phyloP scores from a whole-genome alignment of 1,140 invertebrate species.

The Nymphalis io region DNA sequence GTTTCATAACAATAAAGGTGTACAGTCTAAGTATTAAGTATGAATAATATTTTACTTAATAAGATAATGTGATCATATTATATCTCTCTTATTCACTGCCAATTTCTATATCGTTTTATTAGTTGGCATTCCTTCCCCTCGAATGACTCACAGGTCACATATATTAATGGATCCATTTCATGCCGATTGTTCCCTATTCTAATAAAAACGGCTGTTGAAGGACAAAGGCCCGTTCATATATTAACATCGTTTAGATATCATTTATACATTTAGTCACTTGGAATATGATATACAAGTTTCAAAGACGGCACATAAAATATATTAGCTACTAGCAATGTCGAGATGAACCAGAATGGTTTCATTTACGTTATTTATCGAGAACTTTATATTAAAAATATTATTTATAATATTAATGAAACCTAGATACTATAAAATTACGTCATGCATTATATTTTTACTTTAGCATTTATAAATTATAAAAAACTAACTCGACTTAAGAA shows the following conservation, averaged over 20 bases:
- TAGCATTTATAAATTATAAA: too few species aligned
- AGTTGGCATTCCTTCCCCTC: slow-evolving; percentile 38
- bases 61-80: slow-evolving; percentile 16
- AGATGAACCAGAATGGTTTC: too few species aligned
- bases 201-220: slow-evolving; percentile 31
- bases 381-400: too few species aligned
- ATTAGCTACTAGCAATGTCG: too few species aligned
- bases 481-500: background rate
- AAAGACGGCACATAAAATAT: too few species aligned
- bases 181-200: slow-evolving; percentile 33
- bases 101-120: slow-evolving; percentile 39
- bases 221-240: slow-evolving; percentile 18
- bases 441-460: too few species aligned
- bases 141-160: slow-evolving; percentile 38
- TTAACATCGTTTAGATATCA: slow-evolving; percentile 11
- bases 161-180: slow-evolving; percentile 42
- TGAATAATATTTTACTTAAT: slow-evolving; percentile 5
- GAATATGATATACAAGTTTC: background rate
- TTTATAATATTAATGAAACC: too few species aligned
- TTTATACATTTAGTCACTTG: slow-evolving; percentile 1
- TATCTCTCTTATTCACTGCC: slow-evolving; percentile 30
- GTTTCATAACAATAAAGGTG: too few species aligned
- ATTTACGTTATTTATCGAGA: too few species aligned
- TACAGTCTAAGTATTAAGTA: background rate
- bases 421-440: too few species aligned